Evolutionary conservation across 2,888 invertebrate species (phyloP), one percentile per base, ranked within the genome.

Genomic region (Andrena bucephala): DNA sequence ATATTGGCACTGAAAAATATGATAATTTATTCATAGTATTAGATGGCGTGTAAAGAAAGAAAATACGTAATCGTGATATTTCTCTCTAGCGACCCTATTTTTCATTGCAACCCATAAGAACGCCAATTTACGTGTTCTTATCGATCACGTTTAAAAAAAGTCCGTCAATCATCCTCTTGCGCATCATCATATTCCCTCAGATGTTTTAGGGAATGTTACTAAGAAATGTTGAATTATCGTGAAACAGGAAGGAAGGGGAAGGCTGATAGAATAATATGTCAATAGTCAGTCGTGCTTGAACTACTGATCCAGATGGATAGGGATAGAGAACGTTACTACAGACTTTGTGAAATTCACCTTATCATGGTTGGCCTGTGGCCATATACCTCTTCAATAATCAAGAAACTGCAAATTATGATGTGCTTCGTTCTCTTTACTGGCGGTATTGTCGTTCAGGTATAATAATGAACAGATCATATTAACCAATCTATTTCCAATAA

Each of bases 341-440:
- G 0, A 24, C 0, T 27, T 16, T 50, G 16, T 24, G 16, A 31
- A 54, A 20, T 6, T 33, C 57, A 16, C 13, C 48, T 71, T 13
- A 13, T 65, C 8, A 20, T 57, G 8, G 8, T 27, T 31, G 65
- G 65, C 7, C 13, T 77, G 27, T 75, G 75, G 75, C 75, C 75
- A 16, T 69, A 75, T 27, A 8, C 54, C 20, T 10, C 20, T 27
- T 33, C 65, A 8, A 50, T 6, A 27, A 24, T 73, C 33, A 36
- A 16, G 8, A 20, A 20, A 20, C 8, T 54, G n/a, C 7, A n/a
- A 20, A 54, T 10, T 54, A 54, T 54, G 3, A 3, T 0, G 3
- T 54, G 10, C 3, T 2, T 8, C 24, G 0, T 27, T 54, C 0
- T 54, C 7, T 27, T 54, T 54, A 8, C 3, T 54, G 2, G 1